Evolutionary conservation across 2,888 invertebrate genomes (phyloP).

Genomic region (Lasioglossum vierecki): DNA sequence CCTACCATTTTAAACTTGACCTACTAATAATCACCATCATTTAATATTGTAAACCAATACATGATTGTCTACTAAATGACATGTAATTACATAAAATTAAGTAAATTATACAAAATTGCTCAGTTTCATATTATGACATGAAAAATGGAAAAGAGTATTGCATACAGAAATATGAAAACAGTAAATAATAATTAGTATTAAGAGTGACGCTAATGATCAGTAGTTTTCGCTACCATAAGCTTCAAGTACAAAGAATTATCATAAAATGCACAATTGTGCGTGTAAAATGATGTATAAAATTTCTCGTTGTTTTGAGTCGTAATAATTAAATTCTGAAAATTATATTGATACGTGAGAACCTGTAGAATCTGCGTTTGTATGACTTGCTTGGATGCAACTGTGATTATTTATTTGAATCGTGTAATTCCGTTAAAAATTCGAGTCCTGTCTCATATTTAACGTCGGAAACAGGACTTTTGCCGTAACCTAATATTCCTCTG

Average conservation of each 20-base stretch:
- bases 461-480: constrained; percentile 4
- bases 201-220: not conserved
- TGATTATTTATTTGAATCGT: not conserved
- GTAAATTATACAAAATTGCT: not conserved
- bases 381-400: not conserved
- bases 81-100: no score
- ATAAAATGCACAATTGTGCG: not conserved
- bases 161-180: not conserved
- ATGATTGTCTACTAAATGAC: not conserved
- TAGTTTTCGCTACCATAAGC: not conserved
- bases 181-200: not conserved
- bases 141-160: not conserved
- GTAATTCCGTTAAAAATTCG: not conserved
- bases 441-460: constrained; percentile 14
- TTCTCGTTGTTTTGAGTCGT: not conserved
- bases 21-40: no score
- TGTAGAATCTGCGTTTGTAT: not conserved
- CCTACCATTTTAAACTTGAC: no score
- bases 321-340: not conserved
- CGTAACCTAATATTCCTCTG: constrained; percentile 30
- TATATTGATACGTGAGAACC: not conserved
- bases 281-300: not conserved
- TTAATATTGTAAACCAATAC: not conserved
- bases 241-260: not conserved
- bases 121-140: not conserved